These are phyloP conservation scores for Drosophila anceps DNA, from an alignment of 2,888 invertebrate genomes.

Conservation along the genomic window DNA sequence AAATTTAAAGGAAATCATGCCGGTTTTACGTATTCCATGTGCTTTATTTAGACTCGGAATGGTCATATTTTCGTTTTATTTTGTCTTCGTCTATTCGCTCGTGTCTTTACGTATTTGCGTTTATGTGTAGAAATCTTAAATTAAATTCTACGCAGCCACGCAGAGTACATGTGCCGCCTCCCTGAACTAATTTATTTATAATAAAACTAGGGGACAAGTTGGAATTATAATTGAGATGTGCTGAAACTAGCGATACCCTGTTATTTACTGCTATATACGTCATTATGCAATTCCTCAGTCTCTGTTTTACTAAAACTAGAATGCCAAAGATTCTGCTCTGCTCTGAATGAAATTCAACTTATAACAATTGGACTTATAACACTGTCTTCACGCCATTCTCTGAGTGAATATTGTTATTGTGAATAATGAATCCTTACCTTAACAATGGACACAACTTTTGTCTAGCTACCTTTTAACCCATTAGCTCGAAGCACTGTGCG, in stretches of 20 bases:
- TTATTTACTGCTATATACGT: not conserved
- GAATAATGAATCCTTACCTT: not conserved
- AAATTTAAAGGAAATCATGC: slow-evolving; percentile 11
- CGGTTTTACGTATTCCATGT: slow-evolving; percentile 11
- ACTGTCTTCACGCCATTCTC: not conserved
- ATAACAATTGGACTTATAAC: not conserved
- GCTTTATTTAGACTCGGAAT: slow-evolving; percentile 11
- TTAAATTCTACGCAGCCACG: slow-evolving; percentile 5
- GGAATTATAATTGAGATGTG: too few species aligned
- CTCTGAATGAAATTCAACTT: not conserved
- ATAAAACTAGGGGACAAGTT: not conserved
- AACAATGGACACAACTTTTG: not conserved
- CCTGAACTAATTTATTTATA: slow-evolving; percentile 10
- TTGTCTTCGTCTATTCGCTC: not conserved
- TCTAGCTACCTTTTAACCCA: not conserved
- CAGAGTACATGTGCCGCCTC: slow-evolving; percentile 3
- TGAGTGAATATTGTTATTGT: not conserved
- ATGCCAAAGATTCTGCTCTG: too few species aligned
- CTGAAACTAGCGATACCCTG: not conserved
- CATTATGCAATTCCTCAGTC: not conserved
- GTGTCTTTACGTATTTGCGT: not conserved
- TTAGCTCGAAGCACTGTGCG: not conserved
- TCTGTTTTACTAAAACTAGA: not conserved
- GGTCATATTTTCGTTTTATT: not conserved
- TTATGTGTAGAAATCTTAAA: not conserved